Evolutionary conservation across 2,888 invertebrate species (phyloP), one percentile per base, ranked within the genome.

Genomic region (Dolichopus griseipennis): DNA sequence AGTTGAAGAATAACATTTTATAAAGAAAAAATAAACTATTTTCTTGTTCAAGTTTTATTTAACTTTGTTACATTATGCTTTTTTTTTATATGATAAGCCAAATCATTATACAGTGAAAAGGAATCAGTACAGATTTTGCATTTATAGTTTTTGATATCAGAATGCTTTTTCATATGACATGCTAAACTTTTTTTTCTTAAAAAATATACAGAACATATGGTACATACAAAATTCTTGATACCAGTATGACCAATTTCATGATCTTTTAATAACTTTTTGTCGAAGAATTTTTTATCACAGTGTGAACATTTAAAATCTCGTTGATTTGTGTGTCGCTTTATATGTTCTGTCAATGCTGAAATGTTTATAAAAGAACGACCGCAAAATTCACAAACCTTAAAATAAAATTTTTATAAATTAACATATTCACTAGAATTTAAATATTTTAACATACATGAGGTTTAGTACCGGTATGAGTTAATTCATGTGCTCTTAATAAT

Each of bases 401-500:
- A 41, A 41, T 12, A 41, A 41, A 12, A 41, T 12, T 12, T 6
- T 2, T 41, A 27, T 27, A 27, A 27, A 41, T 5, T 41, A 2
- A 15, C 41, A 6, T 41, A 41, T 41, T 15, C 8, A 41, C 2
- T 12, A 41, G 41, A 27, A 27, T 4, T 27, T 27, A 27, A 12
- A 41, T 41, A 41, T 41, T 41, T 41, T 12, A 41, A 41, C 41
- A 41, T 41, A 41, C 34, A 8, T 7, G 18, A 18, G 27, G 18
- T 34, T 64, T 64, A 18, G 33, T n/a, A 2, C 37, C 37, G 2
- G 64, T 34, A 64, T 64, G 64, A 7, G n/a, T 15, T 37, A 15
- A 12, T 64, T 64, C 64, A 37, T 64, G 64, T n/a, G 12, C 64
- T 37, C 37, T 64, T 64, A 64, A 64, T 34, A 18, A 7, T 18